Conservation (phyloP, 1,140 invertebrate species). For the Drosophila repleta region DNA sequence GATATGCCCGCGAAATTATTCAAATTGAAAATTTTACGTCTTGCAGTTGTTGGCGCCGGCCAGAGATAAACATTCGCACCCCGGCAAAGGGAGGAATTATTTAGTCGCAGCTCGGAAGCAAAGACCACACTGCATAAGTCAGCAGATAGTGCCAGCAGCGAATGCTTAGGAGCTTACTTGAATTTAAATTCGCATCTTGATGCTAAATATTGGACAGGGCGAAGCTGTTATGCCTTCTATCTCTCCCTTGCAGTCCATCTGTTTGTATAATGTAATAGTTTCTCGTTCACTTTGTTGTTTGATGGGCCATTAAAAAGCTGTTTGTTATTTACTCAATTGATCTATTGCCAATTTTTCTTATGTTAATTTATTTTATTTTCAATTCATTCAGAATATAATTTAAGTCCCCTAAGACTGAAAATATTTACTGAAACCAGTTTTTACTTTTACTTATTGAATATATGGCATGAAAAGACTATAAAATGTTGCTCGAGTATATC, state of each 20-base stretch:
- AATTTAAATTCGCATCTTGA: slow-evolving; percentile 13
- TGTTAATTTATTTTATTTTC: too few species aligned
- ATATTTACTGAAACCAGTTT: too few species aligned
- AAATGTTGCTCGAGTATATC: too few species aligned
- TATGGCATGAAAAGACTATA: too few species aligned
- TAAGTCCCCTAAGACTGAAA: too few species aligned
- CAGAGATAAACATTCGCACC: slow-evolving; percentile 52
- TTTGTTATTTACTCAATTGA: not conserved
- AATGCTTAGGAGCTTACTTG: slow-evolving; percentile 1
- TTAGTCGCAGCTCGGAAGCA: slow-evolving; percentile 26
- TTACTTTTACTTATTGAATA: too few species aligned
- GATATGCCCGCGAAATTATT: slow-evolving; percentile 68
- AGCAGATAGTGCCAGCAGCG: slow-evolving; percentile 20
- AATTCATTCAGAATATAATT: too few species aligned
- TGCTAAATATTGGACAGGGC: slow-evolving; percentile 4
- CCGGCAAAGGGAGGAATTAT: slow-evolving; percentile 30
- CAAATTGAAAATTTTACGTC: slow-evolving; percentile 76
- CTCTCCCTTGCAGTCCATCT: not conserved
- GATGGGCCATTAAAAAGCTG: not conserved
- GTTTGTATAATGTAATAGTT: slow-evolving; percentile 3
- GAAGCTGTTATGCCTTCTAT: not conserved
- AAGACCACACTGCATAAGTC: slow-evolving; percentile 36
- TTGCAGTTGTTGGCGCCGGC: slow-evolving; percentile 62
- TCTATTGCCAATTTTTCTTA: too few species aligned
- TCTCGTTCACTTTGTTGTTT: not conserved